These are phyloP conservation scores for Spilosoma lubricipeda DNA, from an alignment of 2,888 invertebrate species.

Conservation along the genomic window DNA sequence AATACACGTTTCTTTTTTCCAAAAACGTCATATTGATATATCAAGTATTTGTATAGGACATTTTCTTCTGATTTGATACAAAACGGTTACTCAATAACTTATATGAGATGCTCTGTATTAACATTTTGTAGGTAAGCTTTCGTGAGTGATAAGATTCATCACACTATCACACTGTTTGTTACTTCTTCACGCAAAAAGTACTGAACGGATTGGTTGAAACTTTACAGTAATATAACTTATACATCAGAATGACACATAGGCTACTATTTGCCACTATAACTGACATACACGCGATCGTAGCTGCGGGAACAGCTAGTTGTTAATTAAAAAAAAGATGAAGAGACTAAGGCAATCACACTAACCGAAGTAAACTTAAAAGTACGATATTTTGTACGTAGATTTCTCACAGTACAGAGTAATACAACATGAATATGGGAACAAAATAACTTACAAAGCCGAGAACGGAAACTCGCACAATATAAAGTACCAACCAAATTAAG, in stretches of 20 bases:
- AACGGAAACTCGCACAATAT: background rate
- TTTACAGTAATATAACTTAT: too few relatives aligned
- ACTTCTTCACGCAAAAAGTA: too few relatives aligned
- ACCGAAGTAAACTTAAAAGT: background rate
- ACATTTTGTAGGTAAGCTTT: too few relatives aligned
- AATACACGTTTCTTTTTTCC: background rate
- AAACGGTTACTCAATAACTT: background rate
- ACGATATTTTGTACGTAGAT: background rate
- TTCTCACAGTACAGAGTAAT: background rate
- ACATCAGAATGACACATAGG: too few relatives aligned
- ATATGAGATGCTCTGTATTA: background rate
- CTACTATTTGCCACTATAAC: too few relatives aligned
- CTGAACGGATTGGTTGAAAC: too few relatives aligned
- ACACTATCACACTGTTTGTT: too few relatives aligned
- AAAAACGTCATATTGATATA: slow-evolving; percentile 10
- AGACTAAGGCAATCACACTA: background rate
- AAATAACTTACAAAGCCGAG: background rate
- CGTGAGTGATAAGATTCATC: background rate
- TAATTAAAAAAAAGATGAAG: background rate
- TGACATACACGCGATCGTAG: too few relatives aligned
- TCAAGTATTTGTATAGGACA: too few relatives aligned
- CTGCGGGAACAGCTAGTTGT: too few relatives aligned
- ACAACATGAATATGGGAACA: background rate
- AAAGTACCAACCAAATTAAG: background rate
- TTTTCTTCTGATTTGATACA: background rate